A percentile compares a stretch with the other conserved stretches of the same genome.
Evolutionary conservation across 2,888 invertebrate genomes (phyloP).

Genomic region (Dasysyrphus tricinctus): DNA sequence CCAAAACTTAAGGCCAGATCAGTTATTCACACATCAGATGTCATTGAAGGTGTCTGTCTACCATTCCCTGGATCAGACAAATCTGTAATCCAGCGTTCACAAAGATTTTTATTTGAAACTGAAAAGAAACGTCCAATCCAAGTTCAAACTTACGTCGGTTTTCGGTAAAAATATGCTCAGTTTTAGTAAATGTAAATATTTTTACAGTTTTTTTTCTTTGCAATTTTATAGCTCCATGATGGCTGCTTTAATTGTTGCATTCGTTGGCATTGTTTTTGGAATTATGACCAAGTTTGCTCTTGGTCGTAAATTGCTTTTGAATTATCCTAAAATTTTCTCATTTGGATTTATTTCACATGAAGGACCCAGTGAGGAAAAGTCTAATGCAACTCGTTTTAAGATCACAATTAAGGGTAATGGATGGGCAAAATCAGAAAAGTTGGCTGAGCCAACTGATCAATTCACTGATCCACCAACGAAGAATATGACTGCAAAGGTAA

Average conservation of each 20-base stretch:
- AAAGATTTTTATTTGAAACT: conserved; percentile 88
- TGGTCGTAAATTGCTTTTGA: conserved; percentile 87
- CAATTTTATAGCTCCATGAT: conserved; percentile 84
- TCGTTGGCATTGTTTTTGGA: conserved; percentile 87
- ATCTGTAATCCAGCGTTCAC: conserved; percentile 92
- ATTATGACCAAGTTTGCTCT: conserved; percentile 86
- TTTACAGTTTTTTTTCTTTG: conserved; percentile 12
- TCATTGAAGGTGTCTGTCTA: conserved; percentile 86
- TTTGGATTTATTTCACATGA: conserved; percentile 87
- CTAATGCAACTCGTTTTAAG: conserved; percentile 86
- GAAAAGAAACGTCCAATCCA: conserved; percentile 90
- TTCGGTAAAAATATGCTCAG: conserved; percentile 79
- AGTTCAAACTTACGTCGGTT: conserved; percentile 89
- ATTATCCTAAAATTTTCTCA: conserved; percentile 89
- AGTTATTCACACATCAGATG: conserved; percentile 84
- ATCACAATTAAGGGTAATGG: conserved; percentile 91
- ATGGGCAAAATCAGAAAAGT: conserved; percentile 87
- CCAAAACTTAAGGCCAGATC: conserved; percentile 86
- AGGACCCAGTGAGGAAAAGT: conserved; percentile 86
- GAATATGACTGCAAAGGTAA: conserved; percentile 87
- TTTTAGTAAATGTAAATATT: background rate
- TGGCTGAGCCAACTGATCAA: conserved; percentile 85
- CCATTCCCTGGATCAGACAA: conserved; percentile 94
- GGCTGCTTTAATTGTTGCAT: conserved; percentile 83
- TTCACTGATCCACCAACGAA: conserved; percentile 86